phyloP scores from a whole-genome alignment of 2,888 invertebrate species.

The Parnassius smintheus region DNA sequence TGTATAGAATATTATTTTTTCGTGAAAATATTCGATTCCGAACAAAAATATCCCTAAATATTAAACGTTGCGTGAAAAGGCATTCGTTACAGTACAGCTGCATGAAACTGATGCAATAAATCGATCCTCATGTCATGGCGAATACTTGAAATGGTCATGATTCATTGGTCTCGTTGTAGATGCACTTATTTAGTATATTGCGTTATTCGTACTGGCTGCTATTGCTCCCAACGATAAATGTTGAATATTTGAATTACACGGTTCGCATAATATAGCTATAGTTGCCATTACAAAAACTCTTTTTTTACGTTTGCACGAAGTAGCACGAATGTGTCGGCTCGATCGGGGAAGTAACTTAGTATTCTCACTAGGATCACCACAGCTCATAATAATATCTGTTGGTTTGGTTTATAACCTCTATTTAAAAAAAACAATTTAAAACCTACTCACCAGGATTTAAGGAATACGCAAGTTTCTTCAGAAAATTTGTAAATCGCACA shows the following conservation, averaged over 20 bases:
- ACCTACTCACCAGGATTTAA: conserved; percentile 86
- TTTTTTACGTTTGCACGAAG: too few relatives aligned
- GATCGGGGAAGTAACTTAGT: too few relatives aligned
- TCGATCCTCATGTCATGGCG: conserved; percentile 29
- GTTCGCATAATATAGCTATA: background rate
- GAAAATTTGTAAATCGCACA: conserved; percentile 89
- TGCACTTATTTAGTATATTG: conserved; percentile 1
- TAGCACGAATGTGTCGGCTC: too few relatives aligned
- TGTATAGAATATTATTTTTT: too few relatives aligned
- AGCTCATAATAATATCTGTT: too few relatives aligned
- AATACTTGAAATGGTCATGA: conserved; percentile 10
- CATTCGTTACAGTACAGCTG: conserved; percentile 36
- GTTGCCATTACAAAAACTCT: too few relatives aligned
- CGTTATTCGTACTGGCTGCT: background rate
- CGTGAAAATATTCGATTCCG: background rate
- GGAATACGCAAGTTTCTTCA: conserved; percentile 91
- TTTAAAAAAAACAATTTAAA: background rate
- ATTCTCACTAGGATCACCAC: too few relatives aligned
- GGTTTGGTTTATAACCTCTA: too few relatives aligned
- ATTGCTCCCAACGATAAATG: background rate
- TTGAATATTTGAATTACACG: background rate
- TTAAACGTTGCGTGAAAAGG: conserved; percentile 35
- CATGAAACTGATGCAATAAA: conserved; percentile 33
- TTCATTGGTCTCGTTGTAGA: conserved; percentile 6
- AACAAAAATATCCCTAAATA: conserved; percentile 18